Percentiles rank a stretch among this genome's conserved stretches.
phyloP scores from a whole-genome alignment of 1,140 invertebrate species.

The Drosophila repletoides region DNA sequence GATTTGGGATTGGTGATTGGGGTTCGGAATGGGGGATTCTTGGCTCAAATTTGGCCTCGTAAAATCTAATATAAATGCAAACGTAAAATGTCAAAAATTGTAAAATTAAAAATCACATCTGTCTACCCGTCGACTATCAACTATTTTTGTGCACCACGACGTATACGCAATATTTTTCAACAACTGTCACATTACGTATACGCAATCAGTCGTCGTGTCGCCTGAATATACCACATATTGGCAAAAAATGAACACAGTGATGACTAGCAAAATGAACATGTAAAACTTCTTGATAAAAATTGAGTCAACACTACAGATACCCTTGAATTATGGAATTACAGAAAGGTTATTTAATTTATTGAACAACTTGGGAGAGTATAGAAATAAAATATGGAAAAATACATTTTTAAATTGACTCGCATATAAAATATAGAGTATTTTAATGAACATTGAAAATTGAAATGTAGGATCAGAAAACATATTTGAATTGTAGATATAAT shows the following conservation, averaged over 20 bases:
- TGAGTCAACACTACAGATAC: background rate
- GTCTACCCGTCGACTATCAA: conserved; percentile 33
- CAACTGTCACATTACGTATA: conserved; percentile 77
- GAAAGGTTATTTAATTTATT: no score
- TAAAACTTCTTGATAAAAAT: no score
- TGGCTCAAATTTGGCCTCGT: conserved; percentile 40
- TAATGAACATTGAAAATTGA: no score
- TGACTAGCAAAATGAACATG: conserved; percentile 15
- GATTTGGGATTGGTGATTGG: background rate
- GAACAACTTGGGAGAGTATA: no score
- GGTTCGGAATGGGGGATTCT: background rate
- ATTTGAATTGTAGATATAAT: no score
- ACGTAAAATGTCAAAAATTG: conserved; percentile 78
- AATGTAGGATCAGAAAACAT: no score
- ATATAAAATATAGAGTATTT: no score
- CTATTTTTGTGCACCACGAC: conserved; percentile 45
- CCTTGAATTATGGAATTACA: no score
- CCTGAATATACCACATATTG: conserved; percentile 51
- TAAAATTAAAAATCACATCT: conserved; percentile 78
- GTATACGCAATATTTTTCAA: conserved; percentile 65
- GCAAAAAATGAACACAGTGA: conserved; percentile 40
- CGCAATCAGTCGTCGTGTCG: conserved; percentile 65
- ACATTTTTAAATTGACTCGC: no score
- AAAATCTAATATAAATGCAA: conserved; percentile 81
- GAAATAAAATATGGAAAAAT: no score